Evolutionary conservation across 2,113 vertebrate genomes (phyloP), one percentile per base, ranked within the genome.

Genomic region (Xiphophorus maculatus): DNA sequence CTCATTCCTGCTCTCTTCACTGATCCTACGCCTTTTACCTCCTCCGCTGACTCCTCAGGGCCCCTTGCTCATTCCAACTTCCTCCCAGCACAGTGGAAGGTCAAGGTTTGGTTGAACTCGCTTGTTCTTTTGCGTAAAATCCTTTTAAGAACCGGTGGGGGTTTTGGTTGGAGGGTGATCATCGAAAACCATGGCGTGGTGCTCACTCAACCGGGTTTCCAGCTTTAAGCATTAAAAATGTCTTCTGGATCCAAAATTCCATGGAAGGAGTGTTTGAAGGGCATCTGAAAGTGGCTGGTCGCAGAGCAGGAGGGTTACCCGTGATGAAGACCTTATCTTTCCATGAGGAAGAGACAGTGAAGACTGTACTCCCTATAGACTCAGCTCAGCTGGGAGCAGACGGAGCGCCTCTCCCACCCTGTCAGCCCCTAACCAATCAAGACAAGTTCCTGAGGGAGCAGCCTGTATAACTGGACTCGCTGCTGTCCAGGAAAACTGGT

Each of bases 351-450:
- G 40, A 76, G 70, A 65, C 68, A 73, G 70, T 66, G 75, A 63
- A 58, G 66, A 66, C 64, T 79, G 69, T 63, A 30, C 81, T 87
- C 73, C 44, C 79, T 81, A 51, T 29, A 69, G 76, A 77, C 64
- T 32, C 29, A 66, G 74, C 37, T 32, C 68, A 58, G 82, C 84
- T 87, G 87, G 84, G 82, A 88, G 83, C 73, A 64, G 30, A 60
- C 87, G 81, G 87, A 90, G 83, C 25, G 81, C 74, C 87, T 85
- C 85, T 88, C 91, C 91, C 91, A 88, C 81, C 85, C 84, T 63
- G 66, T 86, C 85, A 75, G 82, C 79, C 74, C 68, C 69, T 61
- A 71, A 85, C 94, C 92, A 94, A 94, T 95, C 90, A 87, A 89
- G 90, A 93, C 87, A 89, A 90, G 83, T 74, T 79, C 79, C 14